phyloP scores from a whole-genome alignment of 2,888 invertebrate species.

The Tholera decimalis region DNA sequence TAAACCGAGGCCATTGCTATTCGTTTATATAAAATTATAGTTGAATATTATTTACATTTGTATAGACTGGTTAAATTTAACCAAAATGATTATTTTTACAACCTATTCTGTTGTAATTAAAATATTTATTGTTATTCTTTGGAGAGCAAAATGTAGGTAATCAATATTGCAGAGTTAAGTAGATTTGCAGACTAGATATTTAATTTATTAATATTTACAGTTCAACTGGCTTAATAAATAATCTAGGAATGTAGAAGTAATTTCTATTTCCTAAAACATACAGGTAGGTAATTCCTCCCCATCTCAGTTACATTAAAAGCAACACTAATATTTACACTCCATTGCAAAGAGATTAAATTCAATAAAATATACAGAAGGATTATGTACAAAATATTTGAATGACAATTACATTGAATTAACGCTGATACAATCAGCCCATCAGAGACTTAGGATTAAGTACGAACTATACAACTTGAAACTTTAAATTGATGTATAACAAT shows the following conservation, averaged over 20 bases:
- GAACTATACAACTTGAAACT: not conserved
- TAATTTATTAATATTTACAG: constrained; percentile 30
- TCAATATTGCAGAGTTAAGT: constrained; percentile 33
- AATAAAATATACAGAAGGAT: constrained; percentile 6
- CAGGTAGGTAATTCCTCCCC: no score
- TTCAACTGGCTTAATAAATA: constrained; percentile 6
- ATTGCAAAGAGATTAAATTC: constrained; percentile 18
- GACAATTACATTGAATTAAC: not conserved
- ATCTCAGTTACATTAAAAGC: constrained; percentile 16
- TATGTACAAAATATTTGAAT: constrained; percentile 22
- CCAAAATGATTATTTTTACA: constrained; percentile 1
- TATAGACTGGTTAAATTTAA: not conserved
- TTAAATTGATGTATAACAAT: not conserved
- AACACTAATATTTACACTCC: constrained; percentile 30
- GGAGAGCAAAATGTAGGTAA: constrained; percentile 1
- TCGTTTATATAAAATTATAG: constrained; percentile 47
- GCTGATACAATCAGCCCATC: not conserved
- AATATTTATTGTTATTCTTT: constrained; percentile 20
- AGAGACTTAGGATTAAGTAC: not conserved
- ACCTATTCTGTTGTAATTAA: not conserved
- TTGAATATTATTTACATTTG: constrained; percentile 43
- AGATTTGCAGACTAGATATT: constrained; percentile 22
- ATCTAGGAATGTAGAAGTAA: constrained; percentile 15
- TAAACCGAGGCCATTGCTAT: constrained; percentile 60
- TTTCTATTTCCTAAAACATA: no score